Evolutionary conservation across 2,113 vertebrate genomes (phyloP).

Genomic region (Oxyruncus cristatus): DNA sequence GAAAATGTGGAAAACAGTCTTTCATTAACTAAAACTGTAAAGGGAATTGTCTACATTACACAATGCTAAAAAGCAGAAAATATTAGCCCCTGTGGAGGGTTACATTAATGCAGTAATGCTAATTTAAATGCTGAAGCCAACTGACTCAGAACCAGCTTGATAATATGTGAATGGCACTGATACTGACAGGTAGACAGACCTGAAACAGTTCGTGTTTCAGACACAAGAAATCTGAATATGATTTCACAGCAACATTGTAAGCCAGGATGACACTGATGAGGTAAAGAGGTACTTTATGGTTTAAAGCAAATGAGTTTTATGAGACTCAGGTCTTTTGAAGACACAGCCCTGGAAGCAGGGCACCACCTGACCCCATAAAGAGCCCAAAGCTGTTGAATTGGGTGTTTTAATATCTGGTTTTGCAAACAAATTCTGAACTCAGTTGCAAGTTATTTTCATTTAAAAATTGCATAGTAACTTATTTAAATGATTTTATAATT

Average conservation of each 20-base stretch:
- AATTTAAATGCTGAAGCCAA: neutral
- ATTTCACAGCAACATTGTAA: neutral
- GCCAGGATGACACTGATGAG: neutral
- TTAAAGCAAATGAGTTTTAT: neutral
- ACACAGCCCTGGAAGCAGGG: neutral
- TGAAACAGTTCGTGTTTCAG: neutral
- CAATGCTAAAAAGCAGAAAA: neutral
- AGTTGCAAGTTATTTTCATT: neutral
- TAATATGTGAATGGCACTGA: neutral
- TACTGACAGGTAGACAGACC: neutral
- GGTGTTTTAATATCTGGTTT: neutral
- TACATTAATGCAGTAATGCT: neutral
- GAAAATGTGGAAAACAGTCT: slow-evolving; percentile 8
- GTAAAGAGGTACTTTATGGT: neutral
- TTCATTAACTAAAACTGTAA: neutral
- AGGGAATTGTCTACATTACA: neutral
- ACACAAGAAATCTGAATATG: neutral
- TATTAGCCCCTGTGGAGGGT: neutral
- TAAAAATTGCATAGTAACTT: neutral
- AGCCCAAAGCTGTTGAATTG: neutral
- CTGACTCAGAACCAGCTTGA: neutral
- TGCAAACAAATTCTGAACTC: neutral
- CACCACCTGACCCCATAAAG: neutral
- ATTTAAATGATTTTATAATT: neutral
- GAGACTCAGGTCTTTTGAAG: neutral